These are phyloP conservation scores for Murina feae DNA, from an alignment of 2,113 vertebrate genomes.

Conservation along the genomic window DNA sequence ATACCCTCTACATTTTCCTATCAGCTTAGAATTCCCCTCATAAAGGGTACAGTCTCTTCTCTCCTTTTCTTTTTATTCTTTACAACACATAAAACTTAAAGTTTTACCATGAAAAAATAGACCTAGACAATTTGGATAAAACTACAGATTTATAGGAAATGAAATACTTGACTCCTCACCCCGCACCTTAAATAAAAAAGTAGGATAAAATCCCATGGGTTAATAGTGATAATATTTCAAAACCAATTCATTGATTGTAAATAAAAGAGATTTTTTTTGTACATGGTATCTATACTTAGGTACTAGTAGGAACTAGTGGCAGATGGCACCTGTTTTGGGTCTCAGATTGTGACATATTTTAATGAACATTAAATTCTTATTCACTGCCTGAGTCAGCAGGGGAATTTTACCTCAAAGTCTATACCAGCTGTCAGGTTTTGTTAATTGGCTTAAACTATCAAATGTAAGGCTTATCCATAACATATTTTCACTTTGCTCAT, in stretches of 20 bases:
- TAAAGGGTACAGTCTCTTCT: not conserved
- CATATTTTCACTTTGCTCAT: slow-evolving; percentile 59
- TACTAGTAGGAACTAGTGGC: slow-evolving; percentile 51
- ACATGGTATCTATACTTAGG: slow-evolving; percentile 29
- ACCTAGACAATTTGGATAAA: not conserved
- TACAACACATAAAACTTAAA: not conserved
- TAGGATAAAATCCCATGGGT: not conserved
- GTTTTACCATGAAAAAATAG: not conserved
- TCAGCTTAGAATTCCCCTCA: not conserved
- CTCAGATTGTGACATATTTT: slow-evolving; percentile 70
- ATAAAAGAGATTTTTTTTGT: slow-evolving; percentile 39
- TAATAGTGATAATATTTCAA: slow-evolving; percentile 48
- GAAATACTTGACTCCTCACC: not conserved
- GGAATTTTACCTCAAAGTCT: slow-evolving; percentile 72
- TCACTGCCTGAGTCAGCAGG: slow-evolving; percentile 69
- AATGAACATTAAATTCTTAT: slow-evolving; percentile 73
- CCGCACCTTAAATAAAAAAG: not conserved
- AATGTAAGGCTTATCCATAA: slow-evolving; percentile 58
- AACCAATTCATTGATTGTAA: slow-evolving; percentile 41
- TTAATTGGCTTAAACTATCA: slow-evolving; percentile 75
- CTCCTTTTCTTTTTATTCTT: slow-evolving; percentile 8
- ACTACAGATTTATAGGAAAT: not conserved
- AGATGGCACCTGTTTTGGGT: slow-evolving; percentile 70
- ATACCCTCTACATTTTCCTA: not conserved
- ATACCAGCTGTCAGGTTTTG: slow-evolving; percentile 64